A percentile compares a stretch with the other conserved stretches of the same genome.
These are phyloP conservation scores for Glaucopsyche alexis DNA, from an alignment of 2,888 invertebrate species.

Conservation along the genomic window DNA sequence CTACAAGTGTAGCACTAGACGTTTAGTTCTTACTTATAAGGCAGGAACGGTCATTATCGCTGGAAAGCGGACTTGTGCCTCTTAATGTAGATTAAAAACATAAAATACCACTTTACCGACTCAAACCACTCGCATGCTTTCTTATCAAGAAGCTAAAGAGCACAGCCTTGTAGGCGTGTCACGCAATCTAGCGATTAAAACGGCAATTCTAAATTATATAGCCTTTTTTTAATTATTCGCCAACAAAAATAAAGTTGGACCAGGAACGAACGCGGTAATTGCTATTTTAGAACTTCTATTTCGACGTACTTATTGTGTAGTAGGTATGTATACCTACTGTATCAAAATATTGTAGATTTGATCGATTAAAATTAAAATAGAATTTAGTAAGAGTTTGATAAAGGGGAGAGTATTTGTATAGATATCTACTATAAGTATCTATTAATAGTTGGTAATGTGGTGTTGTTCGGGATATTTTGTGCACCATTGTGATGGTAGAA, in stretches of 20 bases:
- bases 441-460: too few relatives aligned
- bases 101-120: conserved; percentile 59
- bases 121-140: conserved; percentile 52
- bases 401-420: too few relatives aligned
- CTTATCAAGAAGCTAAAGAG: conserved; percentile 57
- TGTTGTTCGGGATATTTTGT: too few relatives aligned
- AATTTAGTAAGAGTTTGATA: too few relatives aligned
- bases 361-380: neutral
- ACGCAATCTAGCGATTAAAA: conserved; percentile 68
- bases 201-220: conserved; percentile 46
- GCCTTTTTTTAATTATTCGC: conserved; percentile 62
- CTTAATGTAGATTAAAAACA: conserved; percentile 65
- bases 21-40: conserved; percentile 27
- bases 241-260: conserved; percentile 37
- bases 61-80: conserved; percentile 50
- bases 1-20: conserved; percentile 3
- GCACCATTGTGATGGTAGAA: too few relatives aligned
- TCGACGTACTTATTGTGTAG: neutral
- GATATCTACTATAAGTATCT: too few relatives aligned
- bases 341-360: neutral
- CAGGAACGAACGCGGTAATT: conserved; percentile 35
- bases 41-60: conserved; percentile 42
- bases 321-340: neutral
- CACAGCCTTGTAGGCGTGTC: conserved; percentile 53
- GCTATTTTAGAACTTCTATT: conserved; percentile 31